Percentiles rank a stretch among this genome's conserved stretches.
Evolutionary conservation across 2,113 vertebrate species (phyloP).

Genomic region (Oreochromis spilurus): DNA sequence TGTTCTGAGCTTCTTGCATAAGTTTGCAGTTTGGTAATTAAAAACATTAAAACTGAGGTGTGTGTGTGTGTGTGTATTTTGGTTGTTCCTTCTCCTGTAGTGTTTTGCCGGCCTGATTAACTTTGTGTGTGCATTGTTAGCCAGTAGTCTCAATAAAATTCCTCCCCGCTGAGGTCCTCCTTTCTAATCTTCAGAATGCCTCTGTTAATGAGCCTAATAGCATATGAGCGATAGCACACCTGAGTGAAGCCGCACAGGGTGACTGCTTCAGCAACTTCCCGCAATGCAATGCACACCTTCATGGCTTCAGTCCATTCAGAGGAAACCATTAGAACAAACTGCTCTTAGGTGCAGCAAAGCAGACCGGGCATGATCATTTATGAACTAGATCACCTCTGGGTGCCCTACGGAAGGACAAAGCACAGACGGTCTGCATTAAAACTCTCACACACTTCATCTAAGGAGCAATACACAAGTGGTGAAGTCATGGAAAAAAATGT

Average conservation of each 20-base stretch:
- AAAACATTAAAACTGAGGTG: not conserved
- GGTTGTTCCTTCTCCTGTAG: not conserved
- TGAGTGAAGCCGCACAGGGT: slow-evolving; percentile 57
- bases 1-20: not conserved
- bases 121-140: not conserved
- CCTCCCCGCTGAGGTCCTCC: not conserved
- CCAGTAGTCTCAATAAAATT: slow-evolving; percentile 1
- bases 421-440: not conserved
- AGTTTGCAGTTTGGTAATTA: not conserved
- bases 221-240: slow-evolving; percentile 52
- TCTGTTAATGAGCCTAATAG: slow-evolving; percentile 55
- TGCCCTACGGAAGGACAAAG: slow-evolving; percentile 70
- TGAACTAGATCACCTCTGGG: slow-evolving; percentile 60
- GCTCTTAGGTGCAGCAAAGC: slow-evolving; percentile 71
- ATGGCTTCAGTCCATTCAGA: slow-evolving; percentile 58
- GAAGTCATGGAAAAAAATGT: not conserved
- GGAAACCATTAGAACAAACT: slow-evolving; percentile 77
- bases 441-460: not conserved
- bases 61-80: not conserved
- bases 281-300: slow-evolving; percentile 43
- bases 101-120: not conserved
- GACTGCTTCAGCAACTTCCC: slow-evolving; percentile 65
- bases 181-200: slow-evolving; percentile 33
- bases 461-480: not conserved
- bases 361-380: slow-evolving; percentile 64